phyloP scores from a whole-genome alignment of 2,888 invertebrate species.

The Drosophila mimetica region DNA sequence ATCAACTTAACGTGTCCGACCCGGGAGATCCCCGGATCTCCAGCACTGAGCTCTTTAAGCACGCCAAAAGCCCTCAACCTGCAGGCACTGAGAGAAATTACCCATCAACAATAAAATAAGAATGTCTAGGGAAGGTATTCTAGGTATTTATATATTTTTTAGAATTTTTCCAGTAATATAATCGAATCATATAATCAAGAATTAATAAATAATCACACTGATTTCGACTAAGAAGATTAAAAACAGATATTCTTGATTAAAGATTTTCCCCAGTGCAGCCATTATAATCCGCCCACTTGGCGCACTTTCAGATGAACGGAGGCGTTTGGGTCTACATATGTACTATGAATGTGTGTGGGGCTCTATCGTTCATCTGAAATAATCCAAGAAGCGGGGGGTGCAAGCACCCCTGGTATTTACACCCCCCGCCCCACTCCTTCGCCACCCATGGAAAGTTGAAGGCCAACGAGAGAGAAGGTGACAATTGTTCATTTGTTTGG shows the following conservation, averaged over 20 bases:
- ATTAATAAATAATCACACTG: no score
- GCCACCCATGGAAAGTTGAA: slow-evolving; percentile 4
- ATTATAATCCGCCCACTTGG: slow-evolving; percentile 13
- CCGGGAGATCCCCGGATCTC: neutral
- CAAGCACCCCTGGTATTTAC: neutral
- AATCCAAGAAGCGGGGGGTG: neutral
- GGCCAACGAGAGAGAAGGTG: slow-evolving; percentile 21
- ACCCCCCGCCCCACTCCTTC: neutral
- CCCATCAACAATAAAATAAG: neutral
- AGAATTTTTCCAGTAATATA: no score
- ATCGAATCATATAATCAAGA: no score
- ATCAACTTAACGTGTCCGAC: slow-evolving; percentile 40
- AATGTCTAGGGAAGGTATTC: no score
- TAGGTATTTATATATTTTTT: no score
- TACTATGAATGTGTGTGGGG: neutral
- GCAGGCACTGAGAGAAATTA: neutral
- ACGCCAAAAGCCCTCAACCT: neutral
- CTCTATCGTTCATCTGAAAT: neutral
- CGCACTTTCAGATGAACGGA: slow-evolving; percentile 18
- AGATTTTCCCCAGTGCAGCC: neutral
- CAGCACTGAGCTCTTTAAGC: slow-evolving; percentile 2
- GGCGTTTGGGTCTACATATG: neutral
- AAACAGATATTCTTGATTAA: no score
- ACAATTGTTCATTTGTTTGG: slow-evolving; percentile 40
- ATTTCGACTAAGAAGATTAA: no score